Conservation (phyloP, 2,888 invertebrate genomes). For the Muscina levida region DNA sequence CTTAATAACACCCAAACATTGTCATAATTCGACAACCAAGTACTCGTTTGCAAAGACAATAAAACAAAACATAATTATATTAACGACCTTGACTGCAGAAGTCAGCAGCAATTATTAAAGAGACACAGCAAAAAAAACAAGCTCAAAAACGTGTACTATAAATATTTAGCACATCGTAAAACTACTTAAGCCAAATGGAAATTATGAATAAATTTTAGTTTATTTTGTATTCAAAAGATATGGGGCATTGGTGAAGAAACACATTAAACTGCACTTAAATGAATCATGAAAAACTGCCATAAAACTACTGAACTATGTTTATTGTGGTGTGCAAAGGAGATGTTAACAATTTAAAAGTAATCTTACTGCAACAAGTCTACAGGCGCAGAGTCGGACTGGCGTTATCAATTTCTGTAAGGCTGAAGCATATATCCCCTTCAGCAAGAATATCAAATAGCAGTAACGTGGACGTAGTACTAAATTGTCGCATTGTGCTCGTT, state of each 20-base stretch:
- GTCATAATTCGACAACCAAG: not conserved
- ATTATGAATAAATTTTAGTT: not conserved
- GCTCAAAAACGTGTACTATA: slow-evolving; percentile 13
- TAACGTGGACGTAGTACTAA: too few relatives aligned
- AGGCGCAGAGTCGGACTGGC: too few relatives aligned
- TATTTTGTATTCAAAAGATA: too few relatives aligned
- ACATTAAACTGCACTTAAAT: slow-evolving; percentile 5
- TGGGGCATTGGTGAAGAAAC: not conserved
- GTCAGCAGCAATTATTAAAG: slow-evolving; percentile 11
- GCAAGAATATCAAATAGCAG: too few relatives aligned
- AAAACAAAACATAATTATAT: slow-evolving; percentile 25
- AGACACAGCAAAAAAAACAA: not conserved
- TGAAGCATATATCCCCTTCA: too few relatives aligned
- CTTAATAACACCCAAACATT: slow-evolving; percentile 14
- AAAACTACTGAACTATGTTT: too few relatives aligned
- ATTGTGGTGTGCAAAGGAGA: too few relatives aligned
- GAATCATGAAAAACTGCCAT: not conserved
- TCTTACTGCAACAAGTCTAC: too few relatives aligned
- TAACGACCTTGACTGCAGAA: slow-evolving; percentile 19
- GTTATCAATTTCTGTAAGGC: too few relatives aligned
- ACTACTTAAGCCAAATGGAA: not conserved
- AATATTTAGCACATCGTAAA: slow-evolving; percentile 30
- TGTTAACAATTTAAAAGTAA: too few relatives aligned
- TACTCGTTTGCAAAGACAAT: not conserved
- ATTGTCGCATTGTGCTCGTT: too few relatives aligned